These are phyloP conservation scores for Thalassarche chlororhynchos DNA, from an alignment of 2,113 vertebrate species.

Conservation along the genomic window DNA sequence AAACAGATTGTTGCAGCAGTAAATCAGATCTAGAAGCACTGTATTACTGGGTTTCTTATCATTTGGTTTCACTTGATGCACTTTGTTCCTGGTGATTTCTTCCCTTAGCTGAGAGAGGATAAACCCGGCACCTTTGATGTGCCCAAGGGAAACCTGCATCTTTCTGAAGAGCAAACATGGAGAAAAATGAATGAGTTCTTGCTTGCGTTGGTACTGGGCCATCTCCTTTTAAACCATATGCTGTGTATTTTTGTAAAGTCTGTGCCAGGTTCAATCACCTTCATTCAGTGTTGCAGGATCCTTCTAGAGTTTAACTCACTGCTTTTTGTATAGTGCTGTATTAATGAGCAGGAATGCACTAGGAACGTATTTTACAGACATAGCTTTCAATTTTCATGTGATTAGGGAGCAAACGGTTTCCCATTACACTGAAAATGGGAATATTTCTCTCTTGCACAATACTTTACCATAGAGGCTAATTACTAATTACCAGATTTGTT, in stretches of 20 bases:
- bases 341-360: not conserved
- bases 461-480: not conserved
- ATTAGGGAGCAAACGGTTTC: not conserved
- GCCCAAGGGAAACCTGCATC: constrained; percentile 36
- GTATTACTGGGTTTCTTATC: not conserved
- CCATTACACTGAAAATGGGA: constrained; percentile 14
- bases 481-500: constrained; percentile 22
- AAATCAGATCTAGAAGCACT: not conserved
- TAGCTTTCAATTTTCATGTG: constrained; percentile 37
- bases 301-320: not conserved
- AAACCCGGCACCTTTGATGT: constrained; percentile 31
- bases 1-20: constrained; percentile 44
- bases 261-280: constrained; percentile 52
- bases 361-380: not conserved
- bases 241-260: constrained; percentile 46
- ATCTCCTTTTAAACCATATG: constrained; percentile 52
- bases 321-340: not conserved
- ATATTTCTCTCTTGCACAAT: constrained; percentile 27
- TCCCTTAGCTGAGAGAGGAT: not conserved
- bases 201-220: constrained; percentile 39
- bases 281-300: constrained; percentile 24
- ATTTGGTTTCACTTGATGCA: constrained; percentile 31
- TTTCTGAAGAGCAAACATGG: constrained; percentile 29
- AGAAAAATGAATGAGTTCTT: constrained; percentile 59
- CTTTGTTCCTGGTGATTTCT: constrained; percentile 40